Conservation (phyloP, 2,113 vertebrate species). For the Oncorhynchus clarkii region DNA sequence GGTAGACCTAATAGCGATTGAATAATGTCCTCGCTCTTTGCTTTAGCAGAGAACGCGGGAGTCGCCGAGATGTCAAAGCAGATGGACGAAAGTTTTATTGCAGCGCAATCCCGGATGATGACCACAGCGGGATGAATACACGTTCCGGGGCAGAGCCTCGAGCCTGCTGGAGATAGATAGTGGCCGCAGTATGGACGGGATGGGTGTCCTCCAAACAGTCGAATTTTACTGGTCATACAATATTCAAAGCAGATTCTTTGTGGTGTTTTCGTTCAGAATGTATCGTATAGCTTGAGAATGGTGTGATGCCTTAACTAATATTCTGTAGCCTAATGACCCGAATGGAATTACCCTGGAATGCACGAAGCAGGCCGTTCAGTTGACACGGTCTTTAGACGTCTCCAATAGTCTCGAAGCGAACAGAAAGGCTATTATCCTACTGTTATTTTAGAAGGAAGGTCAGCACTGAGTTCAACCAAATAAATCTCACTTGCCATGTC, state of each 20-base stretch:
- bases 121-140: slow-evolving; percentile 7
- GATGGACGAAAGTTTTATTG: slow-evolving; percentile 13
- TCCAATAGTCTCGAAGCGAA: too few species aligned
- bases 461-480: too few species aligned
- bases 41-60: background rate
- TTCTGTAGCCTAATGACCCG: too few species aligned
- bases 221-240: background rate
- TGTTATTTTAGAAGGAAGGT: too few species aligned
- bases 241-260: background rate
- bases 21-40: background rate
- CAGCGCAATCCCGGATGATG: slow-evolving; percentile 26
- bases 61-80: background rate
- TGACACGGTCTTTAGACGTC: too few species aligned
- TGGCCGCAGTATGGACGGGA: background rate
- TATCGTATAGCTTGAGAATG: background rate
- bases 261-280: background rate
- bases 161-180: background rate
- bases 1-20: background rate
- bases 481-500: background rate
- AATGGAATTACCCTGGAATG: too few species aligned
- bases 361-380: too few species aligned
- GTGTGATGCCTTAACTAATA: too few species aligned
- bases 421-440: too few species aligned
- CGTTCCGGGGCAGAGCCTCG: slow-evolving; percentile 33
- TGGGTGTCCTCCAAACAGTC: background rate